Base-by-base conservation (phyloP, 1,140 invertebrate species). In the Saccostrea glomerata region DNA sequence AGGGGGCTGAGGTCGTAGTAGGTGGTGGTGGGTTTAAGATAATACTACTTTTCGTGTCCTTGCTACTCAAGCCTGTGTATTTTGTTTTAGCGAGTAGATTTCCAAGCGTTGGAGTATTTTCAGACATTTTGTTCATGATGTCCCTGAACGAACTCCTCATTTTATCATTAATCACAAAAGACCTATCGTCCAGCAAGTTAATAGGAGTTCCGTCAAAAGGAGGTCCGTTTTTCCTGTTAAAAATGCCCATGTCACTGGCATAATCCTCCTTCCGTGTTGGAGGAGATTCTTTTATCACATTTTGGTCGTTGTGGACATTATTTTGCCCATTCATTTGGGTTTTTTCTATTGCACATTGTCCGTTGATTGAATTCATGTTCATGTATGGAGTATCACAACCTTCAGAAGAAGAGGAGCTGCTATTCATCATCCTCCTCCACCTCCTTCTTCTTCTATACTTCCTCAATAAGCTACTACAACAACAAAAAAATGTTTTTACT, bases 91-190 rank as follows among this genome's bases (percentile, higher is more conserved):
- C 86, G 30, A 87, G 55, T 25, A 87, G 86, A 77, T 87, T 87
- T 56, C 73, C 63, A 54, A 87, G 63, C 17, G 63, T 87, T 87
- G 86, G 86, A 87, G 86, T 87, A 82, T 87, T 87, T 82, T 91
- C 87, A 9, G 86, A 85, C 36, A 91, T 86, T 84, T 90, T 91
- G 36, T 88, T 86, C 91, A 91, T 90, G 30, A 91, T 90, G 66
- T 89, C 90, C 86, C 87, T 87, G 30, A 91, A 86, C 40, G 91
- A 90, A 58, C 85, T 90, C 36, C 88, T 55, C 56, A 91, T 89
- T 73, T 90, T 90, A 13, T 88, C 89, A 85, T 86, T 88, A 73
- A 91, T 91, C 40, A 73, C 86, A 89, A 85, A 87, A 47, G 58
- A 82, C 23, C 30, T 86, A 56, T 84, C 82, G 54, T 84, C 82